phyloP scores from a whole-genome alignment of 2,888 invertebrate species.

The Melinaea menophilus region DNA sequence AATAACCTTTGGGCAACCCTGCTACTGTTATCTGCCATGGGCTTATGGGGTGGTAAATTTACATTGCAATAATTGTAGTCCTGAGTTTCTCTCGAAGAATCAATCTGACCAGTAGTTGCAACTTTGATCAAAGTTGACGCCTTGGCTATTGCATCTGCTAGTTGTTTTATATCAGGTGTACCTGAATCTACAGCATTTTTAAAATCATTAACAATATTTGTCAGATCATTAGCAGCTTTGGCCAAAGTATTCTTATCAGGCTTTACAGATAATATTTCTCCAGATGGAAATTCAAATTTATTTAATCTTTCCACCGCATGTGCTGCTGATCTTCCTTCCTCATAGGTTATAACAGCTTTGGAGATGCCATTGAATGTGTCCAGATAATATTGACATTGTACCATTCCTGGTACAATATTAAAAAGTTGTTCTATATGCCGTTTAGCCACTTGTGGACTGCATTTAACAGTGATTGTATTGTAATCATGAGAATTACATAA shows the following conservation, averaged over 20 bases:
- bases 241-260: constrained; percentile 74
- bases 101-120: constrained; percentile 59
- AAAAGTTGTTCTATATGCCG: constrained; percentile 90
- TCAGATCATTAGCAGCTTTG: constrained; percentile 59
- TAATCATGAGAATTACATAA: constrained; percentile 62
- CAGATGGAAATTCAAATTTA: constrained; percentile 95
- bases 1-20: constrained; percentile 83
- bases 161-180: constrained; percentile 77
- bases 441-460: constrained; percentile 84
- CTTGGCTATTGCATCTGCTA: constrained; percentile 87
- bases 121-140: constrained; percentile 86
- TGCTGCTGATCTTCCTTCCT: constrained; percentile 55
- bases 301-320: constrained; percentile 91
- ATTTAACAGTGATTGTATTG: constrained; percentile 83
- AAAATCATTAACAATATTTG: constrained; percentile 59
- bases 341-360: constrained; percentile 60
- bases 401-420: constrained; percentile 86
- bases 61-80: constrained; percentile 77
- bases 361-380: constrained; percentile 71
- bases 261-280: constrained; percentile 87
- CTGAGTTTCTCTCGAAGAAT: constrained; percentile 34
- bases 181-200: constrained; percentile 58
- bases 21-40: constrained; percentile 79
- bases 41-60: constrained; percentile 84
- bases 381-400: constrained; percentile 62